Percentiles rank a stretch among this genome's conserved stretches.
These are phyloP conservation scores for Sapayoa aenigma DNA, from an alignment of 2,113 vertebrate genomes.

Conservation along the genomic window DNA sequence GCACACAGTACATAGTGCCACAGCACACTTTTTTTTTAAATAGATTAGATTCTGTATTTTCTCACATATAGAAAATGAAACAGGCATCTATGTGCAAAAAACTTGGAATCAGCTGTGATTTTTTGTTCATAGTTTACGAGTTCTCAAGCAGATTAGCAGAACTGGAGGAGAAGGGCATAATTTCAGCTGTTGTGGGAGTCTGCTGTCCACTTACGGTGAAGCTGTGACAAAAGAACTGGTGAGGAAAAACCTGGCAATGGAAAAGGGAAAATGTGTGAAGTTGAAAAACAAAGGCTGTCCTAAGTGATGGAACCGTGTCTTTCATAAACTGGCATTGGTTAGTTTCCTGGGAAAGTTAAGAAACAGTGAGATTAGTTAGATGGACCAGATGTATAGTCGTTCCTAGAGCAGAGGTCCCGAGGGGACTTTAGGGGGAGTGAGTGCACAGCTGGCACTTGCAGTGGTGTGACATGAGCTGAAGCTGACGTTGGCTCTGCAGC, in stretches of 20 bases:
- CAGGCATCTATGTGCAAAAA: background rate
- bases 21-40: background rate
- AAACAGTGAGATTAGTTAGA: background rate
- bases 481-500: background rate
- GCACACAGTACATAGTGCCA: background rate
- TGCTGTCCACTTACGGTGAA: background rate
- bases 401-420: background rate
- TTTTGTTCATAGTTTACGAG: background rate
- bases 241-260: background rate
- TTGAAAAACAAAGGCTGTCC: background rate
- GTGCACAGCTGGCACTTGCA: background rate
- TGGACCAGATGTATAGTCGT: background rate
- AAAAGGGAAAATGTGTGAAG: background rate
- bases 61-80: background rate
- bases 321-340: background rate
- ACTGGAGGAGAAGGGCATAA: background rate
- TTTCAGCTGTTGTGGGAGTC: background rate
- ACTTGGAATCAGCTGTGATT: background rate
- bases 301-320: background rate
- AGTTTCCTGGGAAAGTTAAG: background rate
- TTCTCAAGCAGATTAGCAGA: background rate
- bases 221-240: background rate
- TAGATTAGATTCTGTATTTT: background rate
- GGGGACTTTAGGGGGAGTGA: background rate
- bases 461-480: rapidly evolving